Conservation (phyloP, 2,888 invertebrate genomes). For the Plagiodera versicolora region DNA sequence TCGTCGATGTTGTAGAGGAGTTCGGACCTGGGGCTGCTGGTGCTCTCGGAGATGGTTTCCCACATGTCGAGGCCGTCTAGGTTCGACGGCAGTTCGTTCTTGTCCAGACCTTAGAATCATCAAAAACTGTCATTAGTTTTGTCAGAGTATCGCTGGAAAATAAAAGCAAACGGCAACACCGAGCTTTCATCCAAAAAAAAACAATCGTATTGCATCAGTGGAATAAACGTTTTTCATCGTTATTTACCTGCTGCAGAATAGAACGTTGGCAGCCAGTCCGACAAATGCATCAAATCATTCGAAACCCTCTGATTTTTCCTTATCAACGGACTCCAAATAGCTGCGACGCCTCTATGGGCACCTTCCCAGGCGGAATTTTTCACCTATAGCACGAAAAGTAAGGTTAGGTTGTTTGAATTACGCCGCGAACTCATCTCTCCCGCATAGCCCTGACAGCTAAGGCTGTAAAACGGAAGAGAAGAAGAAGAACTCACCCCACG, state of each 20-base stretch:
- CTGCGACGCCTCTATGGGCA: conserved; percentile 64
- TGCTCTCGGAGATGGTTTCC: conserved; percentile 56
- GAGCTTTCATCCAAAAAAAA: too few relatives aligned
- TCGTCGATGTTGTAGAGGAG: conserved; percentile 64
- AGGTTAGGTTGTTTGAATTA: too few relatives aligned
- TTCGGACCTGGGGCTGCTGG: conserved; percentile 58
- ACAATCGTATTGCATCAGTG: too few relatives aligned
- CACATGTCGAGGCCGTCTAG: conserved; percentile 63
- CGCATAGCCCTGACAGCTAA: too few relatives aligned
- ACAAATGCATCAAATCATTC: conserved; percentile 65
- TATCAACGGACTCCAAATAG: conserved; percentile 67
- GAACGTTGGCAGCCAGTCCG: conserved; percentile 73
- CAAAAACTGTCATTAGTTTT: too few relatives aligned
- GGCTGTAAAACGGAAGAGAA: too few relatives aligned
- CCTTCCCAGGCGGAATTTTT: conserved; percentile 75
- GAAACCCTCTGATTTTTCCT: conserved; percentile 61
- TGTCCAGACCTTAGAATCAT: conserved; percentile 50
- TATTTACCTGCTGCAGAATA: conserved; percentile 64
- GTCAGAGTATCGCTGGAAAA: too few relatives aligned
- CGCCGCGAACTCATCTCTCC: too few relatives aligned
- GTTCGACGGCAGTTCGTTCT: conserved; percentile 54
- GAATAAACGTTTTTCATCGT: too few relatives aligned
- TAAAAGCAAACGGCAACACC: too few relatives aligned
- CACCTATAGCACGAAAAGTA: conserved; percentile 51
- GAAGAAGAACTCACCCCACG: conserved; percentile 65